A percentile compares a stretch with the other conserved stretches of the same genome.
Conservation (phyloP, 2,113 vertebrate species). For the Platysternon megacephalum region DNA sequence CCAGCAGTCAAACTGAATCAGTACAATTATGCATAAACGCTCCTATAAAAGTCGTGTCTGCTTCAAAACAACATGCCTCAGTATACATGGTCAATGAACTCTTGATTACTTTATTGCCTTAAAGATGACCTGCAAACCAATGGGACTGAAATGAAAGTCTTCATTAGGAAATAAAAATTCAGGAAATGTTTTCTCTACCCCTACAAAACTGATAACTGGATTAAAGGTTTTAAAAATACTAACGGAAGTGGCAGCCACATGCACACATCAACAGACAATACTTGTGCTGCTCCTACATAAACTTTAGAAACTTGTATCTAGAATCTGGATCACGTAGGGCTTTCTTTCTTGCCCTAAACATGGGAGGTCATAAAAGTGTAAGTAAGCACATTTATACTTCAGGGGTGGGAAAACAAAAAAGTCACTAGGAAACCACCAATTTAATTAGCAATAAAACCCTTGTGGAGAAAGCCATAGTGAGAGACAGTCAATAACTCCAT, state of each 20-base stretch:
- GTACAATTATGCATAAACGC: too few species aligned
- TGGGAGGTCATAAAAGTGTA: too few species aligned
- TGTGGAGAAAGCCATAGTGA: neutral
- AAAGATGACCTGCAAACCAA: neutral
- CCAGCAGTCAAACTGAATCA: too few species aligned
- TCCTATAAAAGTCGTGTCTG: neutral
- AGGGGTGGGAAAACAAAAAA: neutral
- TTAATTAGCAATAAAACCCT: neutral
- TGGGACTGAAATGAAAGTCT: neutral
- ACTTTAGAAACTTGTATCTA: neutral
- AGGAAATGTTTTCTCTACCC: neutral
- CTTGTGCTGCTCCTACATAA: neutral
- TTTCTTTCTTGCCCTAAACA: neutral
- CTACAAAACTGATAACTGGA: neutral
- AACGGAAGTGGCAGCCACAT: accelerated
- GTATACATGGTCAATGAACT: neutral
- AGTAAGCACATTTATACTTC: neutral
- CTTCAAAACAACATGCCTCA: neutral
- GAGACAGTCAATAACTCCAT: neutral
- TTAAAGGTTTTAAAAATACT: neutral
- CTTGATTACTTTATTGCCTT: too few species aligned
- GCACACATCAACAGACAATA: accelerated
- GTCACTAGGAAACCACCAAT: neutral
- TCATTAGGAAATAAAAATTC: neutral
- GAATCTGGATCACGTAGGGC: neutral